Evolutionary conservation across 2,797 vertebrate genomes (phyloP), one percentile per base, ranked within the genome.

Genomic region (Enteromius mattozi): DNA sequence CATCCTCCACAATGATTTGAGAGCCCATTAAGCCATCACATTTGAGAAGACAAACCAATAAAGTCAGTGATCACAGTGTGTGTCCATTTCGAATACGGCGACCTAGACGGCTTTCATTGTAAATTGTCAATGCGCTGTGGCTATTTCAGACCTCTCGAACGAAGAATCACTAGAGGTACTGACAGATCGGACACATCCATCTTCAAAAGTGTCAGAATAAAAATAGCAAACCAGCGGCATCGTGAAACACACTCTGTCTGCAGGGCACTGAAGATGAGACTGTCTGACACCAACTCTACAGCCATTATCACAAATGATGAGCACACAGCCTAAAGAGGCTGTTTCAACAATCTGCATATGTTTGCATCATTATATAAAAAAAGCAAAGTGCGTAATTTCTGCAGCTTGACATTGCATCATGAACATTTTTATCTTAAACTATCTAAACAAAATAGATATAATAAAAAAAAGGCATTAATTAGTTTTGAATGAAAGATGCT

Each of bases 141-240:
- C 42, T 79, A 79, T 63, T 84, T 63, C 51, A 35, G 27, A 24
- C 6, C 40, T 37, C 66, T 65, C 4, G 10, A 72, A 71, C 1
- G 9, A 72, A 21, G 7, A 56, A 71, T 63, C 83, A 71, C 42
- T 72, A 51, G 68, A 78, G 40, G 66, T 72, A 51, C 76, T 72
- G 76, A 84, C 76, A 79, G 66, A 79, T 79, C 54, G 51, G 54
- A 79, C 66, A 71, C 54, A 84, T 63, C 83, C 14, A 72, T 84
- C 83, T 84, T 69, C 54, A 84, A 79, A 84, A 65, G 66, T 49
- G 83, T 71, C 54, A 24, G 30, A 16, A 30, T 71, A 84, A 79
- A 79, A 84, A 79, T 79, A 79, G 76, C 37, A 70, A 78, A 49
- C 76, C 51, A 78, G 51, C 21, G 3, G 66, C 59, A 30, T 76